Percentiles rank a stretch among this genome's conserved stretches.
phyloP scores from a whole-genome alignment of 2,888 invertebrate species.

The Neria commutata region DNA sequence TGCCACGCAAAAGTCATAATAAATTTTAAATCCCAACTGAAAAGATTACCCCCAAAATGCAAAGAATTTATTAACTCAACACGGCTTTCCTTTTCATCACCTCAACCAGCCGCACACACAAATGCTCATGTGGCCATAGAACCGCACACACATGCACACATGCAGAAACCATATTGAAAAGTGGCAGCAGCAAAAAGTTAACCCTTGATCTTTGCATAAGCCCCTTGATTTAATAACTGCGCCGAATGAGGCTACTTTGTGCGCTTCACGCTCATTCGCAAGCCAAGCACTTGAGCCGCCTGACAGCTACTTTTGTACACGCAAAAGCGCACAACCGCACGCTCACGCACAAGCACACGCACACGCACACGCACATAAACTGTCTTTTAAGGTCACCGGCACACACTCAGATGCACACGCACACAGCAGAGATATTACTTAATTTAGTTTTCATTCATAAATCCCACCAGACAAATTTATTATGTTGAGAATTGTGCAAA shows the following conservation, averaged over 20 bases:
- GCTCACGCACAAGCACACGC: not conserved
- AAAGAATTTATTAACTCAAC: slow-evolving; percentile 8
- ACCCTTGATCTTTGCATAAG: slow-evolving; percentile 17
- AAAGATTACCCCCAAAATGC: slow-evolving; percentile 28
- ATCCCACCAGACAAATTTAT: slow-evolving; percentile 36
- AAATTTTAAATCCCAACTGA: too few species aligned
- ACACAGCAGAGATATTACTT: slow-evolving; percentile 51
- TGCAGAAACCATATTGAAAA: not conserved
- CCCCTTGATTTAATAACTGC: slow-evolving; percentile 17
- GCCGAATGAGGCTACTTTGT: slow-evolving; percentile 36
- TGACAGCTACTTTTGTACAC: not conserved
- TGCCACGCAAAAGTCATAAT: too few species aligned
- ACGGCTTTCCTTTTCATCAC: not conserved
- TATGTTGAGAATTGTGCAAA: slow-evolving; percentile 49
- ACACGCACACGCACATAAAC: not conserved
- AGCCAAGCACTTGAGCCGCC: not conserved
- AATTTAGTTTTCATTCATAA: slow-evolving; percentile 43
- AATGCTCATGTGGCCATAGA: not conserved
- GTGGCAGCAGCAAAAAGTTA: not conserved
- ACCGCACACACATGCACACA: not conserved
- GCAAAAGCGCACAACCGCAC: not conserved
- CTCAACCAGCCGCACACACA: not conserved
- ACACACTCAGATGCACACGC: slow-evolving; percentile 13
- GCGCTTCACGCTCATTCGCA: not conserved
- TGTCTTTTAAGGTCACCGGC: not conserved